Evolutionary conservation across 2,888 invertebrate genomes (phyloP), one percentile per base, ranked within the genome.

Genomic region (Sesamia inferens): DNA sequence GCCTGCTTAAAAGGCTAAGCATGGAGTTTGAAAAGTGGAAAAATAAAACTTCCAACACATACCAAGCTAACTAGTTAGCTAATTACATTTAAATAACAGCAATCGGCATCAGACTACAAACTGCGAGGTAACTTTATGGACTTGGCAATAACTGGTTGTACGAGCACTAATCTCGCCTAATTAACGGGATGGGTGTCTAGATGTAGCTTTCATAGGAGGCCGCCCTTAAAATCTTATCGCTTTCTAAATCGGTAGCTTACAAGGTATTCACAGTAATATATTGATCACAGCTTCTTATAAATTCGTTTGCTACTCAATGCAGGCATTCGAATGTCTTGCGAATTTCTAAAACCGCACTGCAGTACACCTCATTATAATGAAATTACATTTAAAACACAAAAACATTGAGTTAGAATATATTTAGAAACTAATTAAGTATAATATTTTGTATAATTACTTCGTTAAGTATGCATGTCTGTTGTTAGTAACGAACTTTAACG

Each of bases 21-120:
- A 76, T 71, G 61, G n/a, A 31, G 62, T 71, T 72, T 65, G 48
- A 76, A 83, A 83, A 76, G 64, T 74, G 55, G 78, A 73, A 78
- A 84, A 65, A 78, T 84, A 73, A 78, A 81, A 84, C 48, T 66
- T 78, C 55, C 70, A 81, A 75, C 82, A 74, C 78, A 63, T 81
- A 59, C 68, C 64, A 31, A 74, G 65, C 42, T 80, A 58, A 68
- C 68, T 72, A 65, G 58, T 65, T 63, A 19, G 61, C 68, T 84
- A 83, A 84, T 84, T 78, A 74, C 72, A 72, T 83, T 78, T 84
- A 75, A 70, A 78, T 84, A 71, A 67, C 68, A 76, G 55, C 55
- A 67, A 63, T 75, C 47, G 11, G 63, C 42, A 63, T 57, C 39
- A 66, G 24, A 22, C 59, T 68, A 63, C 61, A n/a, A 48, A n/a